These are phyloP conservation scores for Coptotermes formosanus DNA, from an alignment of 1,140 invertebrate genomes.

Conservation along the genomic window DNA sequence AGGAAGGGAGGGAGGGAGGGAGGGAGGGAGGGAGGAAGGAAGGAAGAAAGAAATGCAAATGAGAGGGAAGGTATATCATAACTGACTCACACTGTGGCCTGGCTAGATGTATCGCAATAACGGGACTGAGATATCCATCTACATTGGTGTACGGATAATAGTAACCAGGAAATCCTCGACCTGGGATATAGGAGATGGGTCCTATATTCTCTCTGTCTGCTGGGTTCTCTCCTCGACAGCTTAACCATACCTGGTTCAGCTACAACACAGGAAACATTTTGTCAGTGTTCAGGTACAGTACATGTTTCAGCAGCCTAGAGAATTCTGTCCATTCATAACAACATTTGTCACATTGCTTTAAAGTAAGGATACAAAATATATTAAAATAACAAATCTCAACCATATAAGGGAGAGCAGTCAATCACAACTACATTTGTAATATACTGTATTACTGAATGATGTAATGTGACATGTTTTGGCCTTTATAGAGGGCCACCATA, in stretches of 20 bases:
- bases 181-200: constrained; percentile 68
- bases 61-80: background rate
- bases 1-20: too few species aligned
- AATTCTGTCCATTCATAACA: too few species aligned
- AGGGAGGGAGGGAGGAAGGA: too few species aligned
- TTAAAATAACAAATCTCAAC: too few species aligned
- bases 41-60: background rate
- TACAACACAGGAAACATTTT: constrained; percentile 43
- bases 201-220: constrained; percentile 87
- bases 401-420: too few species aligned
- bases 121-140: constrained; percentile 55
- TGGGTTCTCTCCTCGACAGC: constrained; percentile 85
- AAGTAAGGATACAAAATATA: too few species aligned
- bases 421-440: too few species aligned
- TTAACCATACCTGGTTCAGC: constrained; percentile 80
- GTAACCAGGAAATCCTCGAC: constrained; percentile 48
- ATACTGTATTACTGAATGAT: too few species aligned
- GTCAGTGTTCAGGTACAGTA: background rate
- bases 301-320: too few species aligned
- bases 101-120: constrained; percentile 57
- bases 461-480: too few species aligned
- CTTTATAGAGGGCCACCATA: too few species aligned
- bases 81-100: constrained; percentile 59
- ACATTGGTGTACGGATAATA: constrained; percentile 48
- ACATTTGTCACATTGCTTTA: too few species aligned